A percentile compares a stretch with the other conserved stretches of the same genome.
These are phyloP conservation scores for Dissostichus mawsoni DNA, from an alignment of 2,113 vertebrate species.

Conservation along the genomic window DNA sequence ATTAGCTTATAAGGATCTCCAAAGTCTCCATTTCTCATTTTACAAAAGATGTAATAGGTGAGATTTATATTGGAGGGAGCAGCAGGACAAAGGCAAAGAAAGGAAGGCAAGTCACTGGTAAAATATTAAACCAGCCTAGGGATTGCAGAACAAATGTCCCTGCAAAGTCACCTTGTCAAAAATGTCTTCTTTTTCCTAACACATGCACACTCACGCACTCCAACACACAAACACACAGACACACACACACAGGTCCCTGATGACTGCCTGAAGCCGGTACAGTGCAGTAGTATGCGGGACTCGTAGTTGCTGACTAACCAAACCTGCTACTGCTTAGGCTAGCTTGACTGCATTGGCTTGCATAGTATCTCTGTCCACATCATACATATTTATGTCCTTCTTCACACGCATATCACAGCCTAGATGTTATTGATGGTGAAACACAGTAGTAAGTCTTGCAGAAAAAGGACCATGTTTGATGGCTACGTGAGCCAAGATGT, in stretches of 20 bases:
- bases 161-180: slow-evolving; percentile 59
- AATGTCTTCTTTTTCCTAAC: slow-evolving; percentile 13
- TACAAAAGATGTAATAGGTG: slow-evolving; percentile 2
- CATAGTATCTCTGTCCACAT: slow-evolving; percentile 24
- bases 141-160: neutral
- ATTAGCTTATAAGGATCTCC: neutral
- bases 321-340: slow-evolving; percentile 45
- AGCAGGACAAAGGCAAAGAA: neutral
- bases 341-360: slow-evolving; percentile 35
- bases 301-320: slow-evolving; percentile 68
- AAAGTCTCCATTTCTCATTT: slow-evolving; percentile 14
- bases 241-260: slow-evolving; percentile 49
- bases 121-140: slow-evolving; percentile 41
- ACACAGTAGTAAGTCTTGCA: neutral
- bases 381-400: neutral
- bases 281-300: slow-evolving; percentile 61
- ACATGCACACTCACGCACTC: slow-evolving; percentile 1
- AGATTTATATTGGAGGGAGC: neutral
- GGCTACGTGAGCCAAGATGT: neutral
- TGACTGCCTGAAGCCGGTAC: slow-evolving; percentile 37
- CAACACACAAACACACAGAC: slow-evolving; percentile 8
- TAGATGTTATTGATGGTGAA: neutral
- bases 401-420: neutral
- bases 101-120: neutral
- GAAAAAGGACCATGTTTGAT: too few relatives aligned